Conservation (phyloP, 1,140 invertebrate genomes). For the Achroia grisella region DNA sequence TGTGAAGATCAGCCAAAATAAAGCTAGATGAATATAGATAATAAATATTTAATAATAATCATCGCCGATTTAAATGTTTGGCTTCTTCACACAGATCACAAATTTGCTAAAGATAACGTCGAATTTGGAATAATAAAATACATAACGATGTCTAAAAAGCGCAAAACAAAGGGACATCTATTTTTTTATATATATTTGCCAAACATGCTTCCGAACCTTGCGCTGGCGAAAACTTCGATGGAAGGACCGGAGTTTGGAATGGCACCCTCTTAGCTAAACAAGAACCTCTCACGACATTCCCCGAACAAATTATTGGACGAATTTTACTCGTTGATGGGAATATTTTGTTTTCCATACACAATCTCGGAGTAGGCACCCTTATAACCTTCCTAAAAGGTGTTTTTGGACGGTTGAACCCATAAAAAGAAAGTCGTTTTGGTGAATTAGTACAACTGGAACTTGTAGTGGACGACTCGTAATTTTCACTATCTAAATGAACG, state of each 20-base stretch:
- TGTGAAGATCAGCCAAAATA: constrained; percentile 10
- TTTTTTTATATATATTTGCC: constrained; percentile 1
- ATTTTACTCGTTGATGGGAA: constrained; percentile 19
- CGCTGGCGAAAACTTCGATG: constrained; percentile 52
- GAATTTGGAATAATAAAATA: neutral
- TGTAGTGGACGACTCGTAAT: constrained; percentile 78
- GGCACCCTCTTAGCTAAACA: constrained; percentile 48
- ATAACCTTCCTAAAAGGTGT: constrained; percentile 50
- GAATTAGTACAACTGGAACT: constrained; percentile 79
- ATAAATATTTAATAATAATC: neutral
- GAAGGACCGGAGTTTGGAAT: constrained; percentile 50
- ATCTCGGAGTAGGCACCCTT: constrained; percentile 39
- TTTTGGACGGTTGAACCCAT: constrained; percentile 72
- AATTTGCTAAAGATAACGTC: constrained; percentile 6
- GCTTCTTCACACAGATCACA: constrained; percentile 36
- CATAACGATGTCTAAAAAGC: constrained; percentile 2
- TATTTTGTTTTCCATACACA: constrained; percentile 43
- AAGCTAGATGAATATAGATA: neutral
- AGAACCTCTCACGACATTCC: constrained; percentile 39
- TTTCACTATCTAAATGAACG: constrained; percentile 73
- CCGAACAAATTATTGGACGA: constrained; percentile 35
- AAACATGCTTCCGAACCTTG: constrained; percentile 64
- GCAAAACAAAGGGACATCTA: constrained; percentile 26
- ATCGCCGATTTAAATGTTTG: constrained; percentile 2
- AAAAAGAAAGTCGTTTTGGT: constrained; percentile 75